Base-by-base conservation (phyloP, 2,888 invertebrate genomes). In the Mellilla xanthometata region DNA sequence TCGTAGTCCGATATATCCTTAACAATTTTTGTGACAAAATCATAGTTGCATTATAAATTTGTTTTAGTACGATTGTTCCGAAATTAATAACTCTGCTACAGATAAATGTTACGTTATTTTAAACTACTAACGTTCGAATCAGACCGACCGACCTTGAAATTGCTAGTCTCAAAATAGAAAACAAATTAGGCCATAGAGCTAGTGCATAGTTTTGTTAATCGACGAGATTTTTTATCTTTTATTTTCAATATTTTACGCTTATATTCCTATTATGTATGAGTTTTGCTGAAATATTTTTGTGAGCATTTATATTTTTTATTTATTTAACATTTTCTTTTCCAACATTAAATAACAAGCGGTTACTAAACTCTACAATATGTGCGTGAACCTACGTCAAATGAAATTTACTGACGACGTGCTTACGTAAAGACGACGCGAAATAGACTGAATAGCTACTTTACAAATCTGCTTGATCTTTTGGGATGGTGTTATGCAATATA, bases 131-230 rank as follows among this genome's bases (percentile, higher is more conserved):
- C 68, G 51, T 52, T 46, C 55, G 39, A 44, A 38, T 26, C 30
- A 53, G 74, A 76, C 81, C 82, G 83, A 76, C 82, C 83, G 83
- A 76, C 71, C 57, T 68, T 54, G 51, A 76, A 81, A 84, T 79
- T 67, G 88, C 88, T 88, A 87, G 87, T 88, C 87, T 88, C 87
- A 87, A 84, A 62, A 49, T 50, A 54, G 39, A 59, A n/a, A n/a
- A n/a, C n/a, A n/a, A 19, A 49, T 51, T 57, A 57, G 57, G 52
- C 45, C 35, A 34, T 53, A 41, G 46, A 36, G 28, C 40, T 40
- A 29, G 42, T 52, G 34, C 29, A 38, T 46, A 36, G 26, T 49
- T 39, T 41, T 39, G 11, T 12, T n/a, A 36, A 34, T 30, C 24
- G 11, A 23, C 24, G 36, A 24, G 43, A n/a, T 30, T 26, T 30